Evolutionary conservation across 2,888 invertebrate species (phyloP), one percentile per base, ranked within the genome.

Genomic region (Clitarchus hookeri): DNA sequence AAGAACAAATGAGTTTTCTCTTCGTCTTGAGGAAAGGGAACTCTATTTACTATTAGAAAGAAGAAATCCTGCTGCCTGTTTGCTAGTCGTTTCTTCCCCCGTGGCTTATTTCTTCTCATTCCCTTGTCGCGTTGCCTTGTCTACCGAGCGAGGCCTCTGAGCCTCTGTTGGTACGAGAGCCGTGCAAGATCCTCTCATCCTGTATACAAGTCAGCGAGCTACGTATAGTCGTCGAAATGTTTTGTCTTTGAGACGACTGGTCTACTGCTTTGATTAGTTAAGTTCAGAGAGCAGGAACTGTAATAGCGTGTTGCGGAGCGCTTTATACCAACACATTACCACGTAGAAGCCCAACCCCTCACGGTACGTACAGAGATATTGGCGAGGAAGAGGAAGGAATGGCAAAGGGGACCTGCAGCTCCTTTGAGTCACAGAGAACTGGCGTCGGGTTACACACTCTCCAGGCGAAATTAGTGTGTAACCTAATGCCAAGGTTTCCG

Each of bases 381-480:
- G 16, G 48, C 0, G 48, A 8, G 48, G 16, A 8, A 8, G 11
- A 8, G 16, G 48, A 48, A 16, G 48, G 65, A 19, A 19, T 0
- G 65, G 23, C 65, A n/a, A 65, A 19, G n/a, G 65, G 25, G 44
- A 26, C 27, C 2, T 4, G 44, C 27, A 36, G 19, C 23, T 36
- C 36, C 82, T 82, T 82, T 82, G 82, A 82, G 82, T n/a, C 13
- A 79, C 79, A 79, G 79, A 79, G 79, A 79, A 13, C 26, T 27
- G n/a, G 44, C 82, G 82, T 19, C 44, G 82, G 36, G 16, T 82
- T 82, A 36, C 82, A 36, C 27, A 27, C 82, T 36, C 44, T 82
- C 82, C 36, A 13, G 36, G 44, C 82, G 82, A 36, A 82, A 82
- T 82, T 82, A 82, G 82, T 36, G 82, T 82, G 82, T 44, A 82